A percentile compares a stretch with the other conserved stretches of the same genome.
Evolutionary conservation across 1,140 invertebrate species (phyloP).

Genomic region (Caenorhabditis tropicalis): DNA sequence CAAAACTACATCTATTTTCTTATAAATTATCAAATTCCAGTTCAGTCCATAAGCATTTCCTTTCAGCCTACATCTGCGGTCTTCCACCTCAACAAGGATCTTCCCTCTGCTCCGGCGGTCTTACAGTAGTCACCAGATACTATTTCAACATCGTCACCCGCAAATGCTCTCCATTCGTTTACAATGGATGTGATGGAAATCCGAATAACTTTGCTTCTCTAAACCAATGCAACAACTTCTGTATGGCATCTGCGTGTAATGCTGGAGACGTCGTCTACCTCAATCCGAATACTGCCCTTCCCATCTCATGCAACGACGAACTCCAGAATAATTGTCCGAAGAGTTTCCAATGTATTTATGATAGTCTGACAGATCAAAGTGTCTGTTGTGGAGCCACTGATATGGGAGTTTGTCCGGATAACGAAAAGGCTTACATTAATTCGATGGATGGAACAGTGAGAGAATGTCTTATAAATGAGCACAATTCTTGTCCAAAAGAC

Average conservation of each 20-base stretch:
- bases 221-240: slow-evolving; percentile 58
- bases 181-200: slow-evolving; percentile 58
- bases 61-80: slow-evolving; percentile 57
- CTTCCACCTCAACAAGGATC: slow-evolving; percentile 58
- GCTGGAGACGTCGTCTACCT: slow-evolving; percentile 58
- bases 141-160: slow-evolving; percentile 59
- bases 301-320: slow-evolving; percentile 57
- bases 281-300: slow-evolving; percentile 53
- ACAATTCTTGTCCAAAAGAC: slow-evolving; percentile 55
- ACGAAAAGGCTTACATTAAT: slow-evolving; percentile 58
- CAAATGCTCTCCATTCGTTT: slow-evolving; percentile 55
- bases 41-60: too few relatives aligned
- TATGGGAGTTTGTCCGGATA: slow-evolving; percentile 57
- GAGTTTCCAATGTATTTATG: slow-evolving; percentile 58
- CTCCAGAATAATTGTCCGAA: slow-evolving; percentile 58
- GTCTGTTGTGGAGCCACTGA: slow-evolving; percentile 59
- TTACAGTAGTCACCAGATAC: slow-evolving; percentile 56
- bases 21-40: too few relatives aligned
- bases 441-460: slow-evolving; percentile 54
- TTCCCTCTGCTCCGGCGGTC: slow-evolving; percentile 52
- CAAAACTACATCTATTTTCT: too few relatives aligned
- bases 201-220: slow-evolving; percentile 56
- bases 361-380: slow-evolving; percentile 54
- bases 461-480: slow-evolving; percentile 57
- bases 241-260: slow-evolving; percentile 54